Evolutionary conservation across 2,888 invertebrate genomes (phyloP).

Genomic region (Blastobasis adustella): DNA sequence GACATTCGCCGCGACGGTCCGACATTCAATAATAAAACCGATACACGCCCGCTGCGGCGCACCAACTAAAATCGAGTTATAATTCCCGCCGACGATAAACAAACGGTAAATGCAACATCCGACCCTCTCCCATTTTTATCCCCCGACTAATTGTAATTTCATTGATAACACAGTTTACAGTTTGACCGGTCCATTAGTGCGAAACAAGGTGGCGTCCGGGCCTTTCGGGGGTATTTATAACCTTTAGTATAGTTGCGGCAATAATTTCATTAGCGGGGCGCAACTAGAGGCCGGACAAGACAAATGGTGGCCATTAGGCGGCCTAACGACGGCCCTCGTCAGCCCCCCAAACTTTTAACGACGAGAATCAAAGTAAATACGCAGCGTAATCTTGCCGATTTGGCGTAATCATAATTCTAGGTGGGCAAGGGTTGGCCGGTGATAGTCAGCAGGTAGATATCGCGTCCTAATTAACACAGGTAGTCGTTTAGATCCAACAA

Average conservation of each 20-base stretch:
- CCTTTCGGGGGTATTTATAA: conserved; percentile 70
- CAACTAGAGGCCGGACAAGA: conserved; percentile 74
- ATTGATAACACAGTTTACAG: conserved; percentile 75
- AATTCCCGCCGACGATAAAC: conserved; percentile 41
- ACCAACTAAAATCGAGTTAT: conserved; percentile 6
- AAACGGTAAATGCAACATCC: conserved; percentile 54
- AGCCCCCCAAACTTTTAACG: conserved; percentile 72
- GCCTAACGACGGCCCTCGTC: conserved; percentile 71
- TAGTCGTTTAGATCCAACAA: not conserved
- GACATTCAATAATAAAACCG: conserved; percentile 9
- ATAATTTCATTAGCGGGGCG: conserved; percentile 75
- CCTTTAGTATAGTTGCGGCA: conserved; percentile 73
- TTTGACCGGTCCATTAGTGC: conserved; percentile 74
- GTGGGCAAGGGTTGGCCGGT: conserved; percentile 16
- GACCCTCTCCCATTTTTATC: conserved; percentile 65
- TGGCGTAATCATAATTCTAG: conserved; percentile 63
- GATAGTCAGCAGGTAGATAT: conserved; percentile 41
- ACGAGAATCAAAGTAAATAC: conserved; percentile 75
- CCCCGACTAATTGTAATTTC: conserved; percentile 72
- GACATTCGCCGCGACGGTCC: conserved; percentile 2
- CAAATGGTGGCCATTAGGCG: conserved; percentile 74
- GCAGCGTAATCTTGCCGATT: conserved; percentile 70
- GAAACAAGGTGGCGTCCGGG: conserved; percentile 71
- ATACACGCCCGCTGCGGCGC: not conserved
- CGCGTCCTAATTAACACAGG: conserved; percentile 32